Conservation (phyloP, 2,888 invertebrate genomes). For the Cephonodes hylas region DNA sequence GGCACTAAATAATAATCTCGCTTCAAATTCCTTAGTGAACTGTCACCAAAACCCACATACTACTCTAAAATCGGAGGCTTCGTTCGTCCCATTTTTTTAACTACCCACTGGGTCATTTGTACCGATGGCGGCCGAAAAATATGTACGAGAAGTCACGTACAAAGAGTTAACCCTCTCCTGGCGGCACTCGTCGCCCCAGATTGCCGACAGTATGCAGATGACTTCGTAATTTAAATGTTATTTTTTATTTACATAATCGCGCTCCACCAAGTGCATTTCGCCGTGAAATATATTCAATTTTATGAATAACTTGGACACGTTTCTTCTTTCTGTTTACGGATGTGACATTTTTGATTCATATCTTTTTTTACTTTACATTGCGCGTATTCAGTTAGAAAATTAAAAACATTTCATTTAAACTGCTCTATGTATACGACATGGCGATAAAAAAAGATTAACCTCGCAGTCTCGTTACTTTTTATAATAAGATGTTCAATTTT, state of each 20-base stretch:
- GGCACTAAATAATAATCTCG: no score
- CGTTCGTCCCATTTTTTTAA: no score
- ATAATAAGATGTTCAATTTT: no score
- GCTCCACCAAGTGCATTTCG: conserved; percentile 3
- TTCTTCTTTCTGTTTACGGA: background rate
- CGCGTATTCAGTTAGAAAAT: background rate
- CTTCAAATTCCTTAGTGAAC: no score
- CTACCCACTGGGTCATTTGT: background rate
- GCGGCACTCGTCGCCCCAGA: conserved; percentile 1
- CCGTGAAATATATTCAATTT: background rate
- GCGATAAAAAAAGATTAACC: no score
- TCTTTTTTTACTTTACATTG: background rate
- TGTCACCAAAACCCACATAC: no score
- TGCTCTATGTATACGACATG: background rate
- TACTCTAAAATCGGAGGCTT: no score
- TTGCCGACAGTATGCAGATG: conserved; percentile 11
- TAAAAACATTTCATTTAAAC: background rate
- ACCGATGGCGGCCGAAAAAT: background rate
- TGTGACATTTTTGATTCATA: background rate
- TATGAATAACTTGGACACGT: background rate
- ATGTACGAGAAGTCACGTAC: background rate
- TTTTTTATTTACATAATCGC: conserved; percentile 13
- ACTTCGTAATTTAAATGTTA: conserved; percentile 12
- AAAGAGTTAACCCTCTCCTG: conserved; percentile 45
- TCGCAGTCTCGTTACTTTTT: no score